Evolutionary conservation across 2,113 vertebrate genomes (phyloP), one percentile per base, ranked within the genome.

Genomic region (Centropristis striata): DNA sequence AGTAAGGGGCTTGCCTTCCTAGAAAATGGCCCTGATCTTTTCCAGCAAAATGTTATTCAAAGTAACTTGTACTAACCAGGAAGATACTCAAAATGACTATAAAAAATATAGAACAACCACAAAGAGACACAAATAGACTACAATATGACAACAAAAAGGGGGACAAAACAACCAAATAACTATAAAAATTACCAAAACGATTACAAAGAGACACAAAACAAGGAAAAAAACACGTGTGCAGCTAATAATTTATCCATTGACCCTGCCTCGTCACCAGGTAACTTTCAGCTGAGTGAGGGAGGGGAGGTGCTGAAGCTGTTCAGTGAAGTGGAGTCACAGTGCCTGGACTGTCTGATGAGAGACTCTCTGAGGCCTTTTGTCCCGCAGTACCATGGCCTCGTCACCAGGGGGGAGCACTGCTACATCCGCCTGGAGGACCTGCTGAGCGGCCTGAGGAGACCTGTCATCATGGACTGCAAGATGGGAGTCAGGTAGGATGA

Each of bases 361-460:
- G 96, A 96, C 60, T 51, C 71, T 0, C 87, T 96, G 73, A 84
- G 81, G 53, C 92, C 92, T n/a, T 96, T 95, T 37, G 95, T 96
- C 61, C 96, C 96, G 0, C 88, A 92, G 58, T 96, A 96, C 82
- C 89, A 93, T 0, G 96, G 96, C 5, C 47, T 91, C 75, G 88
- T 94, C 75, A 93, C 87, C 77, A 92, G 91, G 59, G 94, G 92
- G 5, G 92, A 91, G 23, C 88, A 92, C 37, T 57, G 72, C 36
- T 96, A 94, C 81, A 92, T 96, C 28, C 94, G 96, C 64, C 90
- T 96, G 78, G 94, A 96, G 49, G 96, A 96, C 71, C 89, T 96
- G 51, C 91, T 96, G 50, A 86, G 84, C 0, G 95, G 95, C 18
- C 91, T 96, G 14, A 93, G 86, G 37, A 82, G 74, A 50, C 96